Percentiles rank a stretch among this genome's conserved stretches.
Conservation (phyloP, 2,888 invertebrate species). For the Marronus borbonicus region DNA sequence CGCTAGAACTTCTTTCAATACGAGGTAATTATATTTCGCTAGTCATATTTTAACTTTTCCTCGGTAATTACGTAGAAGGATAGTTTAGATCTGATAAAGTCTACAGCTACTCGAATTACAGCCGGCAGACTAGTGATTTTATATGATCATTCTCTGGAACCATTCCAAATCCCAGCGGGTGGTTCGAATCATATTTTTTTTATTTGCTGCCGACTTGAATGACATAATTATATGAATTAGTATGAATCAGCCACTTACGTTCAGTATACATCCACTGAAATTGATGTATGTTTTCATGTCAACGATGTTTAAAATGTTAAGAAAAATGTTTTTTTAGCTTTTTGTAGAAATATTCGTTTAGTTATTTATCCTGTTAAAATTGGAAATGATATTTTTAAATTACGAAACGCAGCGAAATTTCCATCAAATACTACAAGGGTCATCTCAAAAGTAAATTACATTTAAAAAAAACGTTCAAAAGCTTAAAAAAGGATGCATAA, state of each 20-base stretch:
- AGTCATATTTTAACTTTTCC: slow-evolving; percentile 1
- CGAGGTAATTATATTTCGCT: slow-evolving; percentile 2
- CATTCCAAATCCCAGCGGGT: slow-evolving; percentile 29
- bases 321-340: no score
- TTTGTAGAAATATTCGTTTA: no score
- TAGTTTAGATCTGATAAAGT: slow-evolving; percentile 13
- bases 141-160: slow-evolving; percentile 23
- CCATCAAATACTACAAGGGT: no score
- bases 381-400: no score
- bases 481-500: no score
- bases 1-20: not conserved
- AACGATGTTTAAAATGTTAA: no score
- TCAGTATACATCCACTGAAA: not conserved
- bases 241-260: not conserved
- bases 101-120: slow-evolving; percentile 13
- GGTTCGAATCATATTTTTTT: slow-evolving; percentile 13
- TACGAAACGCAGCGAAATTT: no score
- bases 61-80: not conserved
- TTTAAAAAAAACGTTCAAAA: no score
- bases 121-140: slow-evolving; percentile 13
- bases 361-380: no score
- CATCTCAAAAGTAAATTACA: no score
- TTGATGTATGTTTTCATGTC: not conserved
- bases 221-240: slow-evolving; percentile 19
- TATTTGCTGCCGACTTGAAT: slow-evolving; percentile 14